phyloP scores from a whole-genome alignment of 1,140 invertebrate genomes.

The Drosophila mojavensis region DNA sequence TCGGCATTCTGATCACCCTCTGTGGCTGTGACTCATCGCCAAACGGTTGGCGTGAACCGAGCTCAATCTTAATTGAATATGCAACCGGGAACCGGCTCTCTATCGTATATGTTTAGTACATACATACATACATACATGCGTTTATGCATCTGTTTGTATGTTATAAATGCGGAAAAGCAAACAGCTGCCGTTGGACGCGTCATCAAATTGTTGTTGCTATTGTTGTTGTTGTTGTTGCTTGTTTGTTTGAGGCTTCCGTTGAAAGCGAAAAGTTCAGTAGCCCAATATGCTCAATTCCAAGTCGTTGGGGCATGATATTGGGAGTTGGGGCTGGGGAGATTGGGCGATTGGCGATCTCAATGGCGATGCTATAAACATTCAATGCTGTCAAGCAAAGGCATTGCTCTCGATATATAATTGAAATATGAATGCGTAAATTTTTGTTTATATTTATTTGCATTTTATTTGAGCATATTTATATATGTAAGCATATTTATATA shows the following conservation, averaged over 20 bases:
- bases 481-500: background rate
- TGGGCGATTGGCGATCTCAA: background rate
- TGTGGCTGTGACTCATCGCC: conserved; percentile 27
- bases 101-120: background rate
- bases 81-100: conserved; percentile 25
- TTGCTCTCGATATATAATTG: background rate
- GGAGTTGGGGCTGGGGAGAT: background rate
- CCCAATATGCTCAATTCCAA: conserved; percentile 21
- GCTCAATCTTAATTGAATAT: conserved; percentile 54
- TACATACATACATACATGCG: background rate
- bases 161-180: conserved; percentile 55
- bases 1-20: background rate
- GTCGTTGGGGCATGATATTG: background rate
- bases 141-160: background rate
- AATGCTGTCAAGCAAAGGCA: conserved; percentile 3
- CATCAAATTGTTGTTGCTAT: conserved; percentile 39
- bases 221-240: background rate
- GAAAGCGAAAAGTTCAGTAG: conserved; percentile 74
- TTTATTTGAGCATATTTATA: background rate
- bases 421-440: conserved; percentile 54
- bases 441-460: no score
- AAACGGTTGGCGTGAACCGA: conserved; percentile 6
- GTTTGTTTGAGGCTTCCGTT: conserved; percentile 14
- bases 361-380: conserved; percentile 37
- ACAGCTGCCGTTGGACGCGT: conserved; percentile 39